A percentile compares a stretch with the other conserved stretches of the same genome.
These are phyloP conservation scores for Lepus oiostolus DNA, from an alignment of 2,797 vertebrate genomes.

Conservation along the genomic window DNA sequence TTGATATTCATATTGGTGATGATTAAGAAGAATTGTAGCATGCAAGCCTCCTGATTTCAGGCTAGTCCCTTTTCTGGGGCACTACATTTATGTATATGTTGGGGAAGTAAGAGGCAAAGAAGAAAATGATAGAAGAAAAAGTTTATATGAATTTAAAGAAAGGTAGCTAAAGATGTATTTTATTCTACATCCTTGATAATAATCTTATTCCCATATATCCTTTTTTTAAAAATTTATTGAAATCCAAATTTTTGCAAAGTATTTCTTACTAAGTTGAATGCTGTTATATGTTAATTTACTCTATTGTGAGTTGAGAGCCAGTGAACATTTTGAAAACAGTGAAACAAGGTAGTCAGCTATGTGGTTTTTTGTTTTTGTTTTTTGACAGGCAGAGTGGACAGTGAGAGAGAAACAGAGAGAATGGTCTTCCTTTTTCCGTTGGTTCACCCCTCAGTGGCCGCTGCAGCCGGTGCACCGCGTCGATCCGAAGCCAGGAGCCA, in stretches of 20 bases:
- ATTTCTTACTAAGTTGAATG: not conserved
- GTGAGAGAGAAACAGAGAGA: too few species aligned
- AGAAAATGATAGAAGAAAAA: not conserved
- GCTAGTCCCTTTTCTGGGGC: not conserved
- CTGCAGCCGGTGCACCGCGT: too few species aligned
- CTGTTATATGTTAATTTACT: slow-evolving; percentile 33
- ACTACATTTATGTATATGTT: not conserved
- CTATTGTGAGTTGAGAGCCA: not conserved
- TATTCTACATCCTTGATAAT: not conserved
- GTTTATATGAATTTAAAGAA: not conserved
- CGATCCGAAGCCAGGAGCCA: too few species aligned
- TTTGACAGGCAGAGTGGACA: too few species aligned
- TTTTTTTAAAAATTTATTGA: slow-evolving; percentile 33
- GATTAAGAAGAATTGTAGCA: not conserved
- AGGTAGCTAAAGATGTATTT: not conserved
- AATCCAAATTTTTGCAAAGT: not conserved
- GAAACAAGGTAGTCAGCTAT: not conserved
- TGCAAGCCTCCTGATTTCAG: not conserved
- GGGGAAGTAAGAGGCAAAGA: not conserved
- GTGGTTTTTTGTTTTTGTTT: not conserved
- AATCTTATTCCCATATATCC: not conserved
- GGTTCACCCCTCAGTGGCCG: too few species aligned
- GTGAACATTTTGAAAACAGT: not conserved
- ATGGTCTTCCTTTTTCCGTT: too few species aligned
- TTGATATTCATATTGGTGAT: not conserved